A percentile compares a stretch with the other conserved stretches of the same genome.
These are phyloP conservation scores for Anagyrus pseudococci DNA, from an alignment of 2,888 invertebrate species.

Conservation along the genomic window DNA sequence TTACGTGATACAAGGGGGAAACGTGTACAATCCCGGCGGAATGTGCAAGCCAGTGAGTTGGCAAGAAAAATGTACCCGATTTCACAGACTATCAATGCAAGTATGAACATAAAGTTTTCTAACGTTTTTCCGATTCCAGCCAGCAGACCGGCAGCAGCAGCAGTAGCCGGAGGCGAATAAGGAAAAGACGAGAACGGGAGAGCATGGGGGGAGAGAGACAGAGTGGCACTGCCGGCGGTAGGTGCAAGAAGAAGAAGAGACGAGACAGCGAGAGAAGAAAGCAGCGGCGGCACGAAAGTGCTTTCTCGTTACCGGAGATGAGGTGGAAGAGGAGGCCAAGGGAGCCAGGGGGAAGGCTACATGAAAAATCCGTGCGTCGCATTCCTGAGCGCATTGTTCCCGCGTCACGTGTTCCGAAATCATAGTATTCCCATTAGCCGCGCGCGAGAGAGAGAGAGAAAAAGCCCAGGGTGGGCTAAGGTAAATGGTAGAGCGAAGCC, in stretches of 20 bases:
- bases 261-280: neutral
- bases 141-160: no score
- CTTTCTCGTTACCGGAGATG: conserved; percentile 9
- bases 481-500: no score
- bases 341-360: neutral
- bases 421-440: conserved; percentile 28
- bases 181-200: neutral
- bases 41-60: conserved; percentile 16
- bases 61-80: conserved; percentile 27
- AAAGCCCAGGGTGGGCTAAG: no score
- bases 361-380: conserved; percentile 31
- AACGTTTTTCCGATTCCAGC: conserved; percentile 9
- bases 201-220: neutral
- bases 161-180: neutral
- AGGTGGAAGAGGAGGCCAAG: neutral
- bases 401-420: conserved; percentile 25
- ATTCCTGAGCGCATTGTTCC: conserved; percentile 27
- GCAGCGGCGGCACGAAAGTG: conserved; percentile 6
- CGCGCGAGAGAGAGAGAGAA: no score
- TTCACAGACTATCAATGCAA: conserved; percentile 29
- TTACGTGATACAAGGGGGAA: conserved; percentile 4
- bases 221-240: neutral
- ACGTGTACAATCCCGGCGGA: neutral
- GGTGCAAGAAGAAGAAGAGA: neutral
- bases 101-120: conserved; percentile 30